Base-by-base conservation (phyloP, 2,113 vertebrate species). In the Entomyzon cyanotis region DNA sequence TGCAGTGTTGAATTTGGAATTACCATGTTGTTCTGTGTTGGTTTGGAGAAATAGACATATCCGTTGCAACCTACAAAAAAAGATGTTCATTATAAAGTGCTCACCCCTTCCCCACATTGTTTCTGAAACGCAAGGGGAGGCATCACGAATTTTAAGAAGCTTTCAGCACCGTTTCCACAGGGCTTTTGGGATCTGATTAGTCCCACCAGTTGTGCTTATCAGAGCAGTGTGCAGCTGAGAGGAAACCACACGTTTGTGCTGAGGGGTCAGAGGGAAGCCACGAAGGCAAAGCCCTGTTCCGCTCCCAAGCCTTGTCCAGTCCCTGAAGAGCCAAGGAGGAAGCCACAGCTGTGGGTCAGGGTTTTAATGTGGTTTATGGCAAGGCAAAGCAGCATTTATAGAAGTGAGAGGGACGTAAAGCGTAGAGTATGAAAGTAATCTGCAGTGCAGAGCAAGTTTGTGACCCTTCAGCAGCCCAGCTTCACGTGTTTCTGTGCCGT, bases 401-500 rank as follows among this genome's bases (percentile, higher is more conserved):
- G 2, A 35, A 28, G 20, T 74, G 46, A 89, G 31, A 63, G 31
- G 30, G 12, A 50, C 0, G 0, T 49, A 39, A 81, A 30, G 46
- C 49, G 13, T 17, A 3, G 39, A 42, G 23, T 47, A 44, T 67
- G 62, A 70, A 65, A 82, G 41, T 15, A 33, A 76, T 79, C 25
- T 49, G 11, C n/a, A 22, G 44, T 2, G 10, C 56, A 24, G 8
- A 22, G 65, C 50, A 8, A 17, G 47, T 24, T 14, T 65, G 59
- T 59, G 80, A 86, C 44, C 56, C 67, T 63, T 37, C n/a, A 50
- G 1, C 19, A 8, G 50, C 65, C 12, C n/a, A 44, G 31, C n/a
- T 67, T 64, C 27, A 7, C 2, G 0, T n/a, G 25, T 11, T 42
- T 63, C 24, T 37, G 0, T 0, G 1, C 69, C 64, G 37, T 50